A percentile compares a stretch with the other conserved stretches of the same genome.
phyloP scores from a whole-genome alignment of 2,888 invertebrate species.

The Ormia ochracea region DNA sequence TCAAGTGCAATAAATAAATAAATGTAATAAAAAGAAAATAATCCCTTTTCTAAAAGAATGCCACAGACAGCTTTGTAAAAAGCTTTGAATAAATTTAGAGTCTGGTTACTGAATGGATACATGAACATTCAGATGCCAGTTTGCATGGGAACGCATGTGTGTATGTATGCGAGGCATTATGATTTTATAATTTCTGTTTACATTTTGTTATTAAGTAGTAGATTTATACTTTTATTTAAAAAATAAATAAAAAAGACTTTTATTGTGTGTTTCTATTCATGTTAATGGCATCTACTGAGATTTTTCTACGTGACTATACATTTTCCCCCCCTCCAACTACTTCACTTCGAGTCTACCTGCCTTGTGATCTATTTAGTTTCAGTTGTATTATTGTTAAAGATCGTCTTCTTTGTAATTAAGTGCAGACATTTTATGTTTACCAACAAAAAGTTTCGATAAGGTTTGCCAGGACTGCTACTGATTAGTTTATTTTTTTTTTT shows the following conservation, averaged over 20 bases:
- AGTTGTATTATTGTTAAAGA: no score
- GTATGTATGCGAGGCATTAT: no score
- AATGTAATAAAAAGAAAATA: no score
- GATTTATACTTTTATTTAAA: background rate
- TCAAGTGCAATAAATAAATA: no score
- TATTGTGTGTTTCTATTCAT: background rate
- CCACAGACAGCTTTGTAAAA: no score
- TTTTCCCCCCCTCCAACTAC: background rate
- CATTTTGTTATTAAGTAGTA: background rate
- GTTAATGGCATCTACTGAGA: background rate
- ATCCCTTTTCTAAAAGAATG: no score
- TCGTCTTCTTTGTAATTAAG: background rate
- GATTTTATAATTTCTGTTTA: background rate
- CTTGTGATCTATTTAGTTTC: background rate
- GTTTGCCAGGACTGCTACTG: background rate
- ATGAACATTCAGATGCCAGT: no score
- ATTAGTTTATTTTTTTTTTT: background rate
- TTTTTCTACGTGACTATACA: conserved; percentile 5
- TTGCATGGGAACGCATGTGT: no score
- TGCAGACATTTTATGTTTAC: background rate
- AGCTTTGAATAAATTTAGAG: background rate
- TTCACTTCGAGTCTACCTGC: background rate
- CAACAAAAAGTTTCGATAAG: background rate
- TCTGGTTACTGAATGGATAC: no score
- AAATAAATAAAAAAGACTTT: background rate